phyloP scores from a whole-genome alignment of 1,140 invertebrate genomes.

The Bombus confusus region DNA sequence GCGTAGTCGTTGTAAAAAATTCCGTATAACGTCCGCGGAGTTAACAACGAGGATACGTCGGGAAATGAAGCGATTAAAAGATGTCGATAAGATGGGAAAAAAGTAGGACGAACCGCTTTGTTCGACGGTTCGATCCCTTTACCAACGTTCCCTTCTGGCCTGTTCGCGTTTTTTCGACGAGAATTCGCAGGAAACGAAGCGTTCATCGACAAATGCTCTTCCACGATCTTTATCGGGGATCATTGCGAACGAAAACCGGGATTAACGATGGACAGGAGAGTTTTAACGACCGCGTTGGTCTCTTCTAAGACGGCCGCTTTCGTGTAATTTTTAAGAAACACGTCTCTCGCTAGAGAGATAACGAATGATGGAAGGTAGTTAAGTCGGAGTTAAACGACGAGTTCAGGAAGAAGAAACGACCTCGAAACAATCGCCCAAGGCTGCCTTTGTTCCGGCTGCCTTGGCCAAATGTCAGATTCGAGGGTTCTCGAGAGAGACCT shows the following conservation, averaged over 20 bases:
- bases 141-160: neutral
- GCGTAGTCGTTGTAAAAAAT: too few relatives aligned
- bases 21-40: too few relatives aligned
- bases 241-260: neutral
- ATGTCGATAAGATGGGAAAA: neutral
- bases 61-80: neutral
- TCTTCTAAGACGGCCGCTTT: too few relatives aligned
- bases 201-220: slow-evolving; percentile 2
- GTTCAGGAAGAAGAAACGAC: slow-evolving; percentile 9
- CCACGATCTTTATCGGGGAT: neutral
- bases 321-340: slow-evolving; percentile 16
- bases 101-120: neutral
- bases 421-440: slow-evolving; percentile 42
- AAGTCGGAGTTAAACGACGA: neutral
- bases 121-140: neutral
- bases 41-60: neutral
- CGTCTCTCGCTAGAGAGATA: neutral
- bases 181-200: neutral
- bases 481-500: slow-evolving; percentile 8
- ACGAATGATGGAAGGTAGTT: neutral
- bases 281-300: neutral
- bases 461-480: slow-evolving; percentile 49
- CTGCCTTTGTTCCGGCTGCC: slow-evolving; percentile 33
- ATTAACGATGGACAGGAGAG: slow-evolving; percentile 18
- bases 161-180: neutral